Evolutionary conservation across 35 echinoderm and acorn worm species (phyloP).

Genomic region (Ptychodera flava): DNA sequence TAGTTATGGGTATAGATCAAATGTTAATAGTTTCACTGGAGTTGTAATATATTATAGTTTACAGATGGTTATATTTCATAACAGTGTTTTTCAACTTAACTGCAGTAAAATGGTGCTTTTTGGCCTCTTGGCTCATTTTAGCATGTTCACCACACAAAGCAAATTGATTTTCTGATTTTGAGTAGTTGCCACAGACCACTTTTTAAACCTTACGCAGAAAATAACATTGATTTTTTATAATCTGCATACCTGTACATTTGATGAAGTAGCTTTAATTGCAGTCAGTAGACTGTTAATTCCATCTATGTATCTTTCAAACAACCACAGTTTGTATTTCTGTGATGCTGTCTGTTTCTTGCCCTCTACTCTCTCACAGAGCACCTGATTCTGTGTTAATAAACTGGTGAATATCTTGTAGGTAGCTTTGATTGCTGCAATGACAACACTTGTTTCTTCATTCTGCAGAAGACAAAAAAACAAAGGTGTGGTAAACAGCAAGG

Average conservation of each 20-base stretch:
- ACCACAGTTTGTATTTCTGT: conserved; percentile 55
- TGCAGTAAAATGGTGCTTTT: no score
- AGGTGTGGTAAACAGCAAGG: background rate
- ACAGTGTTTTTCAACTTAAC: no score
- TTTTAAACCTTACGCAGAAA: no score
- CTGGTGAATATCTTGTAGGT: conserved; percentile 29
- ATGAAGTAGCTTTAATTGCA: background rate
- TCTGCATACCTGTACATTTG: conserved; percentile 44
- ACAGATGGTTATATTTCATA: background rate
- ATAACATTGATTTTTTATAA: no score
- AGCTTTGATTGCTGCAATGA: conserved; percentile 31
- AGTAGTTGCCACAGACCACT: no score
- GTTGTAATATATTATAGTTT: no score
- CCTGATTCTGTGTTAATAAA: conserved; percentile 19
- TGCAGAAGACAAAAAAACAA: conserved; percentile 14
- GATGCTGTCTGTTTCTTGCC: conserved; percentile 2
- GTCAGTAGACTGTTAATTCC: conserved; percentile 44
- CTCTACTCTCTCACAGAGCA: conserved; percentile 5
- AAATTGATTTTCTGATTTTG: no score
- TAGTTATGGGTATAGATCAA: no score
- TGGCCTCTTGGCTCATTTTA: no score
- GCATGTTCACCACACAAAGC: no score
- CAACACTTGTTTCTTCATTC: conserved; percentile 36
- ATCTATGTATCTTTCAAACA: conserved; percentile 48
- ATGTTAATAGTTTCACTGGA: no score